A percentile compares a stretch with the other conserved stretches of the same genome.
Evolutionary conservation across 2,888 invertebrate species (phyloP).

Genomic region (Branchinecta sandiegonensis): DNA sequence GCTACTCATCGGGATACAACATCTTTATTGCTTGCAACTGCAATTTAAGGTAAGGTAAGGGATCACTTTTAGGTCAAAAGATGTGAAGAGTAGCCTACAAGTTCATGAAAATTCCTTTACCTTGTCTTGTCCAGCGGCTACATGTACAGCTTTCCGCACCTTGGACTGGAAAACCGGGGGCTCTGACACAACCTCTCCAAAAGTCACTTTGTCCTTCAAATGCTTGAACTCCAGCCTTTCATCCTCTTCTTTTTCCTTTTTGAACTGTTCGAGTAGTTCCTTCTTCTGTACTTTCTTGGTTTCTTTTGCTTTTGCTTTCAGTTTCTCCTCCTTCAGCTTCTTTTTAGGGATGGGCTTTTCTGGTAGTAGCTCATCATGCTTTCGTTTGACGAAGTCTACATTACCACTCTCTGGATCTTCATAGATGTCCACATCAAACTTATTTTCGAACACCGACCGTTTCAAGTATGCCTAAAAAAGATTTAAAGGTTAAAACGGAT

Average conservation of each 20-base stretch:
- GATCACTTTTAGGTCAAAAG: background rate
- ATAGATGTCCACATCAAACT: constrained; percentile 45
- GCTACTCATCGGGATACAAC: no score
- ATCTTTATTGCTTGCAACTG: no score
- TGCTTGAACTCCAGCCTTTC: constrained; percentile 40
- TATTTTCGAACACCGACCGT: constrained; percentile 47
- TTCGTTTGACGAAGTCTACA: constrained; percentile 38
- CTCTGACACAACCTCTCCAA: constrained; percentile 58
- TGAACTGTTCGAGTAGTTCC: background rate
- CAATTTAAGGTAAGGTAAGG: no score
- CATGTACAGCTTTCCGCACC: constrained; percentile 26
- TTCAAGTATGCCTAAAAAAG: constrained; percentile 36
- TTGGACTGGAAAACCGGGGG: constrained; percentile 47
- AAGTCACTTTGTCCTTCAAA: constrained; percentile 47
- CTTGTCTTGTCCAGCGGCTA: constrained; percentile 35
- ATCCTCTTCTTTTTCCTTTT: constrained; percentile 19
- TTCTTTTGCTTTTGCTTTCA: constrained; percentile 17
- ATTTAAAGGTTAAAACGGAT: background rate
- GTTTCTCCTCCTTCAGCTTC: constrained; percentile 27
- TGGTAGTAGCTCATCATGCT: constrained; percentile 37
- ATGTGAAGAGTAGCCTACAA: background rate
- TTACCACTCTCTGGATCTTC: constrained; percentile 41
- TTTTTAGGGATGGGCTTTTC: constrained; percentile 24
- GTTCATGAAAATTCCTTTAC: constrained; percentile 30
- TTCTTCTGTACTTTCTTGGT: constrained; percentile 19